phyloP scores from a whole-genome alignment of 2,888 invertebrate genomes.

The Agapostemon virescens region DNA sequence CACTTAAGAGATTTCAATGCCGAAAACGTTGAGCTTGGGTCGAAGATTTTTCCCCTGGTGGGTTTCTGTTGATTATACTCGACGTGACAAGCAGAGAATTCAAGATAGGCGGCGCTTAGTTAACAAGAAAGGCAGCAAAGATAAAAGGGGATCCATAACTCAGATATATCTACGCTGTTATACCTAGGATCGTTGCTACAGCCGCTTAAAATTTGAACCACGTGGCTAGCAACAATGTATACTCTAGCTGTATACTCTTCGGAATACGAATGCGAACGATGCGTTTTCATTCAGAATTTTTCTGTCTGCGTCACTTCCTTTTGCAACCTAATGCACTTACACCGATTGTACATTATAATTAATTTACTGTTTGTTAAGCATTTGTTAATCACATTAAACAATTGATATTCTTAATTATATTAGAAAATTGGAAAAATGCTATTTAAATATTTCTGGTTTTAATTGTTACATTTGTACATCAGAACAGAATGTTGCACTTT shows the following conservation, averaged over 20 bases:
- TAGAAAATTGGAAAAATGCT: too few relatives aligned
- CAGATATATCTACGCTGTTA: constrained; percentile 30
- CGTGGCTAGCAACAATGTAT: constrained; percentile 9
- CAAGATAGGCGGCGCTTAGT: constrained; percentile 35
- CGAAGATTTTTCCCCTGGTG: not conserved
- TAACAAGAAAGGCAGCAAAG: constrained; percentile 29
- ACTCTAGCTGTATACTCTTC: not conserved
- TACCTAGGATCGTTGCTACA: not conserved
- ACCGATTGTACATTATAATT: not conserved
- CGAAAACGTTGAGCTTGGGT: constrained; percentile 1
- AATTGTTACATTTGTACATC: too few relatives aligned
- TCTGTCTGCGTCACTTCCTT: not conserved
- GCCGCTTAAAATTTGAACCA: constrained; percentile 32
- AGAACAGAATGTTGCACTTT: not conserved
- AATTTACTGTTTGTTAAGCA: not conserved
- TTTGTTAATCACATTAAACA: not conserved
- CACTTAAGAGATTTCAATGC: constrained; percentile 17
- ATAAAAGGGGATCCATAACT: constrained; percentile 24
- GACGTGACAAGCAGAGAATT: constrained; percentile 38
- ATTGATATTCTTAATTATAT: not conserved
- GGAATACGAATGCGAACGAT: constrained; percentile 10
- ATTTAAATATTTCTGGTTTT: too few relatives aligned
- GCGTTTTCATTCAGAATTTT: not conserved
- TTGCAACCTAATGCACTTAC: not conserved
- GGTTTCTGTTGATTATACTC: constrained; percentile 29